Conservation (phyloP, 2,113 vertebrate genomes). For the Verasper variegatus region DNA sequence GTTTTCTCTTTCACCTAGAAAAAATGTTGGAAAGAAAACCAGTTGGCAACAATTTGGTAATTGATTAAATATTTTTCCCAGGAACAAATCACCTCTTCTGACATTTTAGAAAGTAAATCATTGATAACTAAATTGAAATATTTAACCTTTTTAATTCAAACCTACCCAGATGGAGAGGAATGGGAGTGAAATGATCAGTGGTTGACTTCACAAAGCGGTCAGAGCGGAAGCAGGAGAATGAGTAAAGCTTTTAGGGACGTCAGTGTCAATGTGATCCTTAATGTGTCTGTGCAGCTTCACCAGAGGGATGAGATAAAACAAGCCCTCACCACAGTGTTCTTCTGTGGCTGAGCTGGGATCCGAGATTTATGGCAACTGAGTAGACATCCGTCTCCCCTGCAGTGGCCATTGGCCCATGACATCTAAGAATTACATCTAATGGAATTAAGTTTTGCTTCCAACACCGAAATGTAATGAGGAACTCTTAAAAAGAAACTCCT, state of each 20-base stretch:
- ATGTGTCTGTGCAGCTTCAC: slow-evolving; percentile 10
- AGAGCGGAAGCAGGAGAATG: slow-evolving; percentile 12
- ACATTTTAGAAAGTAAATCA: neutral
- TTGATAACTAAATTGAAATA: neutral
- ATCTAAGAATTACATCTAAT: slow-evolving; percentile 60
- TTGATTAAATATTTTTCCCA: neutral
- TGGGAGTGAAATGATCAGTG: slow-evolving; percentile 13
- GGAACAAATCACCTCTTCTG: neutral
- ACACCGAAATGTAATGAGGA: slow-evolving; percentile 63
- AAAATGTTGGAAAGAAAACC: neutral
- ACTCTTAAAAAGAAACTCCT: slow-evolving; percentile 60
- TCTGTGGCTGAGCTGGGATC: slow-evolving; percentile 32
- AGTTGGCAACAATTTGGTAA: neutral
- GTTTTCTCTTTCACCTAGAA: no score
- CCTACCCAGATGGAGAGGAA: neutral
- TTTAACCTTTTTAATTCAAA: neutral
- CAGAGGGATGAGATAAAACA: slow-evolving; percentile 53
- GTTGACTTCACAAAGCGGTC: slow-evolving; percentile 24
- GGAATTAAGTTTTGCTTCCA: slow-evolving; percentile 66
- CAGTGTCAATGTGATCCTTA: slow-evolving; percentile 13
- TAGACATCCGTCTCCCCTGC: slow-evolving; percentile 69
- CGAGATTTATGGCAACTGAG: slow-evolving; percentile 61
- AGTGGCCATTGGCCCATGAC: slow-evolving; percentile 56
- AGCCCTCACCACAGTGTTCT: slow-evolving; percentile 39
- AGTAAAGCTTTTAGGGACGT: slow-evolving; percentile 32